A percentile compares a stretch with the other conserved stretches of the same genome.
phyloP scores from a whole-genome alignment of 1,140 invertebrate genomes.

The Patella vulgata region DNA sequence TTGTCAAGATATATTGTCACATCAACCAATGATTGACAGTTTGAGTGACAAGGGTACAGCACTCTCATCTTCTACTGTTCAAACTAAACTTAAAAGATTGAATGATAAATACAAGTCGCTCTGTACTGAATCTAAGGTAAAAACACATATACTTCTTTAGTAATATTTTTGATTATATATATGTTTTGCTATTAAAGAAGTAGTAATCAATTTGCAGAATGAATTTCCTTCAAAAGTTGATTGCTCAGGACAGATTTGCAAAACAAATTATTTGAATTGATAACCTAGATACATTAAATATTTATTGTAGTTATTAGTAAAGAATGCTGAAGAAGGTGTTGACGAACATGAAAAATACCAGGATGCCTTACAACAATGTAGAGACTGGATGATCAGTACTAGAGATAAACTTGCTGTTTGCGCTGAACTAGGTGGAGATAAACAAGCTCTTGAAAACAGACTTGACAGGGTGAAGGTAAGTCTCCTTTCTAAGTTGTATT shows the following conservation, averaged over 20 bases:
- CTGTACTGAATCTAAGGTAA: slow-evolving; percentile 87
- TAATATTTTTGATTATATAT: too few species aligned
- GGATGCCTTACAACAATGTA: slow-evolving; percentile 51
- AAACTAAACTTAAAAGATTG: slow-evolving; percentile 55
- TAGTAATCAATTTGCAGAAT: neutral
- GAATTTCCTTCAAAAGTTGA: neutral
- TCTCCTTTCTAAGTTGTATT: neutral
- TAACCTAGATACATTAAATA: too few species aligned
- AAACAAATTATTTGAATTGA: too few species aligned
- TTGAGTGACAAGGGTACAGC: slow-evolving; percentile 93
- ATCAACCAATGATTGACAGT: slow-evolving; percentile 87
- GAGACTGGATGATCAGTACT: slow-evolving; percentile 74
- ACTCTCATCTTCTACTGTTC: slow-evolving; percentile 76
- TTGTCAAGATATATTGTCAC: slow-evolving; percentile 89
- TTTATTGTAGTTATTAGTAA: too few species aligned
- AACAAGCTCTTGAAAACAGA: slow-evolving; percentile 91
- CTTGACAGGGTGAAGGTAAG: slow-evolving; percentile 77
- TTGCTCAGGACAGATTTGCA: too few species aligned
- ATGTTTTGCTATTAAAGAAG: too few species aligned
- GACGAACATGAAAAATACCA: slow-evolving; percentile 77
- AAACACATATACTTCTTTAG: neutral
- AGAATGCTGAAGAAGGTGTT: slow-evolving; percentile 85
- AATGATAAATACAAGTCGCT: slow-evolving; percentile 76
- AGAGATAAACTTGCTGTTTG: slow-evolving; percentile 92
- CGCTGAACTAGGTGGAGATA: slow-evolving; percentile 86